A percentile compares a stretch with the other conserved stretches of the same genome.
Evolutionary conservation across 2,888 invertebrate species (phyloP).

Genomic region (Priocnemis perturbator): DNA sequence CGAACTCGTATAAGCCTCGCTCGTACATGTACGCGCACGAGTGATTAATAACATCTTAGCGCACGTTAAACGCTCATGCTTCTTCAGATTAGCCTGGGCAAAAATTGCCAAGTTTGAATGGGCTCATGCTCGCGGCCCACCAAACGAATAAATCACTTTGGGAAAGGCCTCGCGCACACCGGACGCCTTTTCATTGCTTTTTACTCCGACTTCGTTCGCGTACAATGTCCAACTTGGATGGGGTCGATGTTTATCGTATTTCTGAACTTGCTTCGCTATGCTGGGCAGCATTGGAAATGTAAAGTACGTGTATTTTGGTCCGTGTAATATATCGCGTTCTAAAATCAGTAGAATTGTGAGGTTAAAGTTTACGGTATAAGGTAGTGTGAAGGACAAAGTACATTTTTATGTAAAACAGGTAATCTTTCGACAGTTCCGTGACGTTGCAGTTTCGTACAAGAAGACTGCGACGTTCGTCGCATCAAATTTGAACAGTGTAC

Average conservation of each 20-base stretch:
- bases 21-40: slow-evolving; percentile 17
- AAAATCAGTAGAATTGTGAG: too few species aligned
- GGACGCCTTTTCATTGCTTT: slow-evolving; percentile 35
- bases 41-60: slow-evolving; percentile 61
- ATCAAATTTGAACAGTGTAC: slow-evolving; percentile 6
- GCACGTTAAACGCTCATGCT: slow-evolving; percentile 58
- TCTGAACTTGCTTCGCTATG: slow-evolving; percentile 29
- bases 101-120: slow-evolving; percentile 58
- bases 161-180: slow-evolving; percentile 36
- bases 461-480: too few species aligned
- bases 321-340: too few species aligned
- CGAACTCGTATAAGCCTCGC: too few species aligned
- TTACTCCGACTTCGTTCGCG: slow-evolving; percentile 1
- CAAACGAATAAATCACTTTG: slow-evolving; percentile 58
- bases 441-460: too few species aligned
- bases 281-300: too few species aligned
- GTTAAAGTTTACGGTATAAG: too few species aligned
- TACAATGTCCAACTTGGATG: slow-evolving; percentile 13
- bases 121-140: slow-evolving; percentile 39
- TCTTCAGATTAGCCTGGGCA: slow-evolving; percentile 57
- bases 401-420: too few species aligned
- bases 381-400: too few species aligned
- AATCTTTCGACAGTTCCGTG: too few species aligned
- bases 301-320: too few species aligned
- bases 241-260: slow-evolving; percentile 36